These are phyloP conservation scores for Gallinago solitaria DNA, from an alignment of 2,797 vertebrate genomes.

Conservation along the genomic window DNA sequence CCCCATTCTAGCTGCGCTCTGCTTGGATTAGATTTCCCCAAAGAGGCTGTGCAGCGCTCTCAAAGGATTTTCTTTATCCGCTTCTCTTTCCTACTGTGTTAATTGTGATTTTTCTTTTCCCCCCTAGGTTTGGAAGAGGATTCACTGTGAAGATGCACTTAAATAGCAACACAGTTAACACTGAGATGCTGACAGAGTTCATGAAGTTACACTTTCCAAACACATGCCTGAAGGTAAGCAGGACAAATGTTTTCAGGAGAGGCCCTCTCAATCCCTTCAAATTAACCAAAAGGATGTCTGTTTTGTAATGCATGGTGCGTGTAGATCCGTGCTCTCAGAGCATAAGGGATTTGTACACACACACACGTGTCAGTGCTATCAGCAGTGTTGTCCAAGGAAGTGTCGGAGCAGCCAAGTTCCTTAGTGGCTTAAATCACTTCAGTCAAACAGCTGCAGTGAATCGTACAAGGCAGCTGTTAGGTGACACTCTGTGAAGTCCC, in stretches of 20 bases:
- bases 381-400: not conserved
- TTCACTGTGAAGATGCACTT: slow-evolving; percentile 98
- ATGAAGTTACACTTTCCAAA: slow-evolving; percentile 91
- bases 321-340: not conserved
- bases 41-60: not conserved
- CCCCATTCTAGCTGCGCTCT: not conserved
- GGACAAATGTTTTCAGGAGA: not conserved
- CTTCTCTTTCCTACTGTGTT: slow-evolving; percentile 4
- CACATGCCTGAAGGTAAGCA: slow-evolving; percentile 92
- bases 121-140: slow-evolving; percentile 90
- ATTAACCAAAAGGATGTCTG: not conserved
- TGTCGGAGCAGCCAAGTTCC: not conserved
- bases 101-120: slow-evolving; percentile 33
- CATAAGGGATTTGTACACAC: not conserved
- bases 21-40: slow-evolving; percentile 26
- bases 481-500: no score
- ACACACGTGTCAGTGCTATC: not conserved
- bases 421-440: not conserved
- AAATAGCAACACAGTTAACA: slow-evolving; percentile 78
- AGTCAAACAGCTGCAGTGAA: not conserved
- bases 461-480: not conserved
- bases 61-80: not conserved
- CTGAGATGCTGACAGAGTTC: slow-evolving; percentile 86
- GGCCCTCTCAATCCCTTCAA: not conserved
- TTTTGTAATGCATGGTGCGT: not conserved